Evolutionary conservation across 2,888 invertebrate genomes (phyloP).

Genomic region (Carpatolechia fugitivella): DNA sequence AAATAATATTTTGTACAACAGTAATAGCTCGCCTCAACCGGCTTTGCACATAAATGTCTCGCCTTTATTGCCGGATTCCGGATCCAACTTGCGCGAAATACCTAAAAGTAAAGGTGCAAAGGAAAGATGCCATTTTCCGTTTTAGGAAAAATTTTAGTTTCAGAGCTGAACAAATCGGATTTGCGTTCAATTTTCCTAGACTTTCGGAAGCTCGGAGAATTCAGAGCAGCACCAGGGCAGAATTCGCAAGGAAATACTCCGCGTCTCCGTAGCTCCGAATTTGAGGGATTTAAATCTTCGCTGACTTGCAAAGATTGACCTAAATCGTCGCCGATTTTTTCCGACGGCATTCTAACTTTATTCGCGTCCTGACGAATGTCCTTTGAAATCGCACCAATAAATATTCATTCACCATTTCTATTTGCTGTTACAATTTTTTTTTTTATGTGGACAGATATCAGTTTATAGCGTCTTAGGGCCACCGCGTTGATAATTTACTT

Average conservation of each 20-base stretch:
- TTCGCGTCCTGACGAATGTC: background rate
- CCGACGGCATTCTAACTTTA: background rate
- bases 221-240: slow-evolving; percentile 50
- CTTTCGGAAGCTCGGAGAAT: slow-evolving; percentile 58
- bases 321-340: slow-evolving; percentile 37
- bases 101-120: slow-evolving; percentile 2
- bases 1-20: slow-evolving; percentile 10
- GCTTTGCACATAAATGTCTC: background rate
- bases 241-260: slow-evolving; percentile 53
- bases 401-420: background rate
- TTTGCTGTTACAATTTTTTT: background rate
- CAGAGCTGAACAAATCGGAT: slow-evolving; percentile 67
- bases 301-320: slow-evolving; percentile 50
- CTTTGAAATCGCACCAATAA: slow-evolving; percentile 5
- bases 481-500: too few species aligned
- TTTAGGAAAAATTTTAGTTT: slow-evolving; percentile 50
- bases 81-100: background rate
- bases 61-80: slow-evolving; percentile 3
- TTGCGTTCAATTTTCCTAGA: slow-evolving; percentile 73
- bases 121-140: slow-evolving; percentile 41
- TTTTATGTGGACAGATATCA: too few species aligned
- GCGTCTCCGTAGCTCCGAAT: slow-evolving; percentile 50
- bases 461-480: too few species aligned
- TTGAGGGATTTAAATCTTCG: slow-evolving; percentile 59
- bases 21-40: background rate